These are phyloP conservation scores for Fringilla coelebs DNA, from an alignment of 2,797 vertebrate species.

Conservation along the genomic window DNA sequence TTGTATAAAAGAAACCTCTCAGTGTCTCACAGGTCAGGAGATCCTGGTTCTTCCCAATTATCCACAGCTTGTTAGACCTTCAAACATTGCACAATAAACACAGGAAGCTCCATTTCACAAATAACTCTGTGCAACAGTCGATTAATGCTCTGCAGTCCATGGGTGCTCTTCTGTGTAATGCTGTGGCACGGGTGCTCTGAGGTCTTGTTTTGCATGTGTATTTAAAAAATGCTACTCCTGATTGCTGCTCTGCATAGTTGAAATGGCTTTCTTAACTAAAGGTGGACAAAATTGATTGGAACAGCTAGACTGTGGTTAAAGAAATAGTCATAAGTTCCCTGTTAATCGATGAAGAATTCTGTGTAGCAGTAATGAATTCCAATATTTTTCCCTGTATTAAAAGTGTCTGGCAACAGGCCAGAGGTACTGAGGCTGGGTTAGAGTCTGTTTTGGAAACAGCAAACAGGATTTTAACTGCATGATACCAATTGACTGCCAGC, in stretches of 20 bases:
- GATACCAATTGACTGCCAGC: conserved; percentile 8
- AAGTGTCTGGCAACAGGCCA: conserved; percentile 29
- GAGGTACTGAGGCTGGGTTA: conserved; percentile 14
- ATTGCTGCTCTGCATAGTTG: background rate
- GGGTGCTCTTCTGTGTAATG: background rate
- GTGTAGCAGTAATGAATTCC: background rate
- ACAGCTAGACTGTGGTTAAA: background rate
- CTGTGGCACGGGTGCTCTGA: background rate
- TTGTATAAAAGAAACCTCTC: background rate
- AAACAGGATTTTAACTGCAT: conserved; percentile 37
- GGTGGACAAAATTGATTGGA: conserved; percentile 25
- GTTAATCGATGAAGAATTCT: conserved; percentile 29
- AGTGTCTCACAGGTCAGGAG: background rate
- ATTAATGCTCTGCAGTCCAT: background rate
- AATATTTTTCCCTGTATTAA: conserved; percentile 14
- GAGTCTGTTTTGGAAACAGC: conserved; percentile 5
- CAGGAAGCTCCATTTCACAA: background rate
- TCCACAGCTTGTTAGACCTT: background rate
- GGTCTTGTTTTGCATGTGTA: background rate
- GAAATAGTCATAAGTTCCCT: conserved; percentile 14
- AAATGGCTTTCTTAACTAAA: conserved; percentile 29
- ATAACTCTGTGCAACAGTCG: background rate
- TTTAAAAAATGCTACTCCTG: background rate
- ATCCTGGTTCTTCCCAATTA: background rate
- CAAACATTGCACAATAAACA: background rate